A percentile compares a stretch with the other conserved stretches of the same genome.
phyloP scores from a whole-genome alignment of 1,140 invertebrate species.

The Pseudomyrmex dendroicus region DNA sequence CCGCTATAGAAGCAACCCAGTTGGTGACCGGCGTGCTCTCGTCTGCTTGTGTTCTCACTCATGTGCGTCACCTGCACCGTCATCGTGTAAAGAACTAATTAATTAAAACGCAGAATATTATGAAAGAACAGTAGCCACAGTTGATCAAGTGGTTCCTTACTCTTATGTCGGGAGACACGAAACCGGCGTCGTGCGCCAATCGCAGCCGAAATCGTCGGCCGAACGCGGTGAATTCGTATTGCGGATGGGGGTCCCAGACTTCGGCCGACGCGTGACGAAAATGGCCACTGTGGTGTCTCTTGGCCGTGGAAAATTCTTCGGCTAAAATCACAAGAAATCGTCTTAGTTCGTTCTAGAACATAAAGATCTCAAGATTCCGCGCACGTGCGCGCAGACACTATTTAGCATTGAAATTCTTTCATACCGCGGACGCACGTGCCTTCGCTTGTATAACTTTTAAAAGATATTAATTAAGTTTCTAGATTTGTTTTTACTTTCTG shows the following conservation, averaged over 20 bases:
- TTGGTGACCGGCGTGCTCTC: conserved; percentile 82
- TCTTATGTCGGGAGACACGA: conserved; percentile 86
- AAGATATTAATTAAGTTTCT: too few species aligned
- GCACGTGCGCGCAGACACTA: too few species aligned
- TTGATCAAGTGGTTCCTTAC: conserved; percentile 73
- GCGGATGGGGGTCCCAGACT: conserved; percentile 91
- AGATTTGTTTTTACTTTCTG: too few species aligned
- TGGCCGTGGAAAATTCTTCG: conserved; percentile 66
- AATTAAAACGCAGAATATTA: too few species aligned
- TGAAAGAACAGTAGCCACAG: too few species aligned
- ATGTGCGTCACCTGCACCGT: conserved; percentile 86
- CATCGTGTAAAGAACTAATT: conserved; percentile 25
- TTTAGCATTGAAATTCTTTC: too few species aligned
- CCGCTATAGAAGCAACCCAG: conserved; percentile 90
- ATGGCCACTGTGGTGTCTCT: conserved; percentile 87
- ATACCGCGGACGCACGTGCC: too few species aligned
- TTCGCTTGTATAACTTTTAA: too few species aligned
- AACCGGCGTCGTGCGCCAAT: conserved; percentile 86
- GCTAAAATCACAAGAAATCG: conserved; percentile 61
- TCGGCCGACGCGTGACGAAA: conserved; percentile 87
- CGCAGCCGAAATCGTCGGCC: conserved; percentile 86
- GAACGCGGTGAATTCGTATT: conserved; percentile 89
- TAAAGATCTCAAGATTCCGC: too few species aligned
- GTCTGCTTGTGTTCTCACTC: conserved; percentile 85
- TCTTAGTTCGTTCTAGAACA: neutral